Conservation (phyloP, 2,113 vertebrate species). For the Vulpes ferrilata region DNA sequence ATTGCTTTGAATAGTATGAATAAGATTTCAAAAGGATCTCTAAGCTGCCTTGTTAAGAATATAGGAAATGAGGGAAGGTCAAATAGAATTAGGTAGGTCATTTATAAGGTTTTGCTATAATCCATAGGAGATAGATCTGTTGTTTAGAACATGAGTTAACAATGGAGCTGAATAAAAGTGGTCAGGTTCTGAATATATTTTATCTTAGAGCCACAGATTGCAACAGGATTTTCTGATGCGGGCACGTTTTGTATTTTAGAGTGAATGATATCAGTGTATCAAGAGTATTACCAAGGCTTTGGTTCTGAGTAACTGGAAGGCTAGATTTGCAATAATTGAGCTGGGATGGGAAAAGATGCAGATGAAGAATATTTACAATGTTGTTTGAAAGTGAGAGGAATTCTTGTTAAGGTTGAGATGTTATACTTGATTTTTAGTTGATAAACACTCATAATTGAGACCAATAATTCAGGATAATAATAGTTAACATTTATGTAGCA, state of each 20-base stretch:
- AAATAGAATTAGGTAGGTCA: background rate
- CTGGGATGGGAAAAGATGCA: background rate
- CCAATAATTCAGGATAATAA: background rate
- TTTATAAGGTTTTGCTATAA: background rate
- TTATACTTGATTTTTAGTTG: background rate
- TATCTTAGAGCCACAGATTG: background rate
- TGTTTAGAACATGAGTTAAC: background rate
- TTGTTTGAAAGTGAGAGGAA: background rate
- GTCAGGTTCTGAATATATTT: background rate
- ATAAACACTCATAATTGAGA: background rate
- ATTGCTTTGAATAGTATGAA: background rate
- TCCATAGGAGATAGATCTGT: background rate
- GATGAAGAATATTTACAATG: background rate
- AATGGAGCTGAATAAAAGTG: background rate
- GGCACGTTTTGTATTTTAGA: background rate
- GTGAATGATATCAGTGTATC: background rate
- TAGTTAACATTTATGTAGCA: background rate
- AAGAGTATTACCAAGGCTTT: background rate
- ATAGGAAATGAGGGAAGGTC: background rate
- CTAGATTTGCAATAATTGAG: background rate
- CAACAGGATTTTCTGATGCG: background rate
- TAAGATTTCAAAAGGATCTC: background rate
- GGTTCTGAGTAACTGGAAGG: background rate
- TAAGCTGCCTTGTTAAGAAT: background rate
- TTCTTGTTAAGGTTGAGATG: background rate